phyloP scores from a whole-genome alignment of 2,888 invertebrate genomes.

The Drosophila nr. perissopoda region DNA sequence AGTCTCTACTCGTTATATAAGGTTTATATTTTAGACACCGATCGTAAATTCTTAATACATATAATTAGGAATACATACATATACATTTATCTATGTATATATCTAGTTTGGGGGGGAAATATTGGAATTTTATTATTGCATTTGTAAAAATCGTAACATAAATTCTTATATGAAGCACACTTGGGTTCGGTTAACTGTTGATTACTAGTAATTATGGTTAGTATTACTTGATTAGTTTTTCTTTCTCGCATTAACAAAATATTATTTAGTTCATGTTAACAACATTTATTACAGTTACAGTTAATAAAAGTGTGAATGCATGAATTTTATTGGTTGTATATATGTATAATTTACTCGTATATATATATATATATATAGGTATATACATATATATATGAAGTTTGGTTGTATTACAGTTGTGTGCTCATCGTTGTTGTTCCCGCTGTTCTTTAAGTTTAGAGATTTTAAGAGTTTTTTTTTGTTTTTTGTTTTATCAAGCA shows the following conservation, averaged over 20 bases:
- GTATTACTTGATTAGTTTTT: constrained; percentile 33
- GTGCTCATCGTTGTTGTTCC: constrained; percentile 74
- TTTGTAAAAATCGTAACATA: constrained; percentile 71
- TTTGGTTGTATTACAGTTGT: constrained; percentile 72
- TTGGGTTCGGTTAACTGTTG: constrained; percentile 77
- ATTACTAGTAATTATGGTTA: constrained; percentile 47
- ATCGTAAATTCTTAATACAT: constrained; percentile 45
- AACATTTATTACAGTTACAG: constrained; percentile 56
- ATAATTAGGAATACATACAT: constrained; percentile 49
- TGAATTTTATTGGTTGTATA: constrained; percentile 16
- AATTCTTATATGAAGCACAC: constrained; percentile 83
- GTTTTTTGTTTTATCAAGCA: constrained; percentile 44
- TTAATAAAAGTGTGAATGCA: constrained; percentile 37
- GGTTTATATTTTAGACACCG: constrained; percentile 51
- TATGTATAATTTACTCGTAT: constrained; percentile 19
- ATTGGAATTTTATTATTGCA: constrained; percentile 48
- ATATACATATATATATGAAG: constrained; percentile 39
- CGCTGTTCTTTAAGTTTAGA: constrained; percentile 58
- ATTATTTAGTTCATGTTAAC: constrained; percentile 54
- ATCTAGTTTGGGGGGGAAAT: constrained; percentile 40
- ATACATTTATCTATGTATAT: constrained; percentile 49
- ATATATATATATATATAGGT: constrained; percentile 7
- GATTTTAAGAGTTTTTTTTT: constrained; percentile 48
- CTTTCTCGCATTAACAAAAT: constrained; percentile 61
- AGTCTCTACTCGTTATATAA: constrained; percentile 68